Evolutionary conservation across 2,888 invertebrate genomes (phyloP), one percentile per base, ranked within the genome.

Genomic region (Cheilosia vulpina): DNA sequence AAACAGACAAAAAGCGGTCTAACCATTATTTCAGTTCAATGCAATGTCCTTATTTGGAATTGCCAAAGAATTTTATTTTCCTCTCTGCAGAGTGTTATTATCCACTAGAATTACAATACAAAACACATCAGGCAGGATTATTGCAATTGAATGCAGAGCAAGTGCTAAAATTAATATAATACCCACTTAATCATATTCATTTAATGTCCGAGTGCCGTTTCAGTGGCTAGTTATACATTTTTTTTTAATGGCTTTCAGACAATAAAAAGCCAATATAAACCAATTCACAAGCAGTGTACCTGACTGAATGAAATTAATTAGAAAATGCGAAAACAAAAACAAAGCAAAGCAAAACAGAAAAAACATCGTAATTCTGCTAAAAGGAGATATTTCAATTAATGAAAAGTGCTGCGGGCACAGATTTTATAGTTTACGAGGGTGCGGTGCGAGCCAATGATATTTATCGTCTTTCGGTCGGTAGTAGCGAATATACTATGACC

Each of bases 301-400:
- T 53, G 69, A 34, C 45, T 31, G 47, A 50, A 63, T 41, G 69
- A 57, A 47, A 81, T 76, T 76, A 81, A 81, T 81, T 69, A 81
- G 80, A 75, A 81, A 68, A 71, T 38, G 58, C 52, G 58, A 24
- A 41, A 62, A 34, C 21, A 21, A 24, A 0, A 21, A 15, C 11
- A 24, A 24, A 52, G 15, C 11, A 52, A 13, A 15, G 0, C 4
- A 15, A 15, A 15, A 21, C 21, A n/a, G n/a, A 24, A 52, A 27
- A 15, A 52, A 76, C 0, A 45, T 76, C 13, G 63, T 53, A 63
- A 69, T 68, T 69, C 43, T 57, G 69, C 62, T 69, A 41, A 24
- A 57, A 52, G 41, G 57, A 31, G 68, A 50, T 38, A 75, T 66
- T 53, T 66, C 47, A 75, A 63, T 78, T 41, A 71, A 52, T 47